Evolutionary conservation across 2,113 vertebrate species (phyloP), one percentile per base, ranked within the genome.

Genomic region (Menura novaehollandiae): DNA sequence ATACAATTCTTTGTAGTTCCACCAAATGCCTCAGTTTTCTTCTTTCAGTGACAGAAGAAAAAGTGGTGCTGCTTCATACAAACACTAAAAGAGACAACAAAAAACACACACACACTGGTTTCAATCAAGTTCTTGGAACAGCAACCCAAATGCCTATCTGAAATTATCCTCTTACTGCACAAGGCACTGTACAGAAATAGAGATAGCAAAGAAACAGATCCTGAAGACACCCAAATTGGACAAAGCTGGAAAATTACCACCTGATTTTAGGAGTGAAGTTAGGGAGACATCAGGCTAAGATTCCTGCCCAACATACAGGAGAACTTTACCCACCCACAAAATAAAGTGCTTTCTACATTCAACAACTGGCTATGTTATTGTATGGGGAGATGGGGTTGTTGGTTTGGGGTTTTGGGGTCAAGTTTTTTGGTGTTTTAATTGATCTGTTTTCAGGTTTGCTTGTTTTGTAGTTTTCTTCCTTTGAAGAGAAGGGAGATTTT

Each of bases 61-160:
- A 79, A 88, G 56, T 10, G 4, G 26, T 46, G 21, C 24, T 77
- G 63, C 32, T 68, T 51, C 26, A 73, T 26, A 32, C 3, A 53
- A 77, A 66, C 15, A 30, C 24, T 18, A 7, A 35, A 68, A 73
- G 21, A 20, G 11, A n/a, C 41, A n/a, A 27, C 6, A 14, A 58
- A 56, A 22, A 39, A 15, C 0, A 1, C 2, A 1, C 16, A 39
- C 13, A 13, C 11, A 52, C 16, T 49, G 3, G 6, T 46, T 81
- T 77, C 30, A 77, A 17, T 47, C 68, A 46, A 32, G 37, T 67
- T 41, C 28, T 74, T 69, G 3, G 4, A 59, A 30, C 9, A 82
- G 15, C 7, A 5, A 68, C 4, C 6, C 17, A 74, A 85, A 71
- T 16, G 7, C 7, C 46, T 39, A 27, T 17, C 32, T 88, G 53